Conservation (phyloP, 2,888 invertebrate genomes). For the Caradrina kadenii region DNA sequence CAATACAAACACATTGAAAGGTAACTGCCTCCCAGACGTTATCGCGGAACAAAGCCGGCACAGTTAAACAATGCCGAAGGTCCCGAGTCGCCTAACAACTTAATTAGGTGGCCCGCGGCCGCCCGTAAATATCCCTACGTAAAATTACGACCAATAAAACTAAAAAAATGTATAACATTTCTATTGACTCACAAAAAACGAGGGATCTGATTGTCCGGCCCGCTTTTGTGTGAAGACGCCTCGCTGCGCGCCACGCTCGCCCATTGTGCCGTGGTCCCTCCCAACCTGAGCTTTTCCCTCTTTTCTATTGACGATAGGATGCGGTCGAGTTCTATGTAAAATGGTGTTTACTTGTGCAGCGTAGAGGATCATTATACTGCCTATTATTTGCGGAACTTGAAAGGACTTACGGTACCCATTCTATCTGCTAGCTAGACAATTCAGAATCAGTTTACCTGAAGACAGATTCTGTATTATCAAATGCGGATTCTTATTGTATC, state of each 20-base stretch:
- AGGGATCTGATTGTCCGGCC: constrained; percentile 86
- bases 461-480: neutral
- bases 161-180: constrained; percentile 90
- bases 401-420: constrained; percentile 67
- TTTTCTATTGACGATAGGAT: constrained; percentile 63
- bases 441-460: constrained; percentile 40
- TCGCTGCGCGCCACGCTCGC: constrained; percentile 78
- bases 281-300: constrained; percentile 52
- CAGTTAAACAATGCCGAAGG: constrained; percentile 86
- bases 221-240: constrained; percentile 87
- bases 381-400: constrained; percentile 76
- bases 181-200: constrained; percentile 89
- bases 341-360: constrained; percentile 64
- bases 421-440: constrained; percentile 52
- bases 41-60: constrained; percentile 82
- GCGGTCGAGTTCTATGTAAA: constrained; percentile 64
- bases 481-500: neutral
- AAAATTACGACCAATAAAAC: constrained; percentile 90
- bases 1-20: constrained; percentile 78
- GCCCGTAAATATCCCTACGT: constrained; percentile 89
- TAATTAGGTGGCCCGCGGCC: constrained; percentile 89
- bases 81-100: constrained; percentile 88
- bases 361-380: constrained; percentile 68
- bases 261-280: constrained; percentile 67
- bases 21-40: constrained; percentile 78